Base-by-base conservation (phyloP, 2,113 vertebrate genomes). In the Meles meles region DNA sequence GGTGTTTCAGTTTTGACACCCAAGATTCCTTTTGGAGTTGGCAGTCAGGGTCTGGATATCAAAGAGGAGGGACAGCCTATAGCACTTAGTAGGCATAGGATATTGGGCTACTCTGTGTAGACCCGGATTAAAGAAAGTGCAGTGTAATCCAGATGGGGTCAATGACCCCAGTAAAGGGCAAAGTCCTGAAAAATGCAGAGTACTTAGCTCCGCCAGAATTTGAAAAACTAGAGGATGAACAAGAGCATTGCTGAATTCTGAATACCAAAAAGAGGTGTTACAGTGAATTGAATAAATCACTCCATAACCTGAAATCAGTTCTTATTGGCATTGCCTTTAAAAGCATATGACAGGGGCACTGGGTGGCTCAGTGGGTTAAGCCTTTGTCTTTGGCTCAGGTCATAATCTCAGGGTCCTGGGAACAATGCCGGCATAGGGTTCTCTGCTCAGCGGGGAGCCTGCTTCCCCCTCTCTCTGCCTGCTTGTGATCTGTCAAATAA, bases 401-500 rank as follows among this genome's bases (percentile, higher is more conserved):
- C 49, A 52, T 52, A 15, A 4, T 5, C 14, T 17, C 49, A 52
- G 5, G 49, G 15, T 52, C 49, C 4, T 52, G 49, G 49, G 49
- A 52, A 17, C 4, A 1, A 52, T 4, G 1, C 49, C 49, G 1
- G 1, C 49, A 52, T 52, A 4, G 4, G 49, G 15, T 1, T 52
- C 49, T 52, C 49, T 52, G 49, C 14, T 52, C 15, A 52, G 49
- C 13, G 15, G 49, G 49, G 49, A 52, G 49, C 49, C 49, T 52
- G 49, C 4, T 15, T 17, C 49, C 49, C 44, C 44, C 49, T 13
- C 49, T 15, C 49, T 52, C 49, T 52, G 14, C 49, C 49, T 52
- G 5, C 49, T 52, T 15, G 14, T 52, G 14, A 52, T 52, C 49
- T 52, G 49, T 52, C 49, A 52, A 52, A 52, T 52, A 52, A 52